Conservation (phyloP, 2,113 vertebrate genomes). For the Meriones unguiculatus region DNA sequence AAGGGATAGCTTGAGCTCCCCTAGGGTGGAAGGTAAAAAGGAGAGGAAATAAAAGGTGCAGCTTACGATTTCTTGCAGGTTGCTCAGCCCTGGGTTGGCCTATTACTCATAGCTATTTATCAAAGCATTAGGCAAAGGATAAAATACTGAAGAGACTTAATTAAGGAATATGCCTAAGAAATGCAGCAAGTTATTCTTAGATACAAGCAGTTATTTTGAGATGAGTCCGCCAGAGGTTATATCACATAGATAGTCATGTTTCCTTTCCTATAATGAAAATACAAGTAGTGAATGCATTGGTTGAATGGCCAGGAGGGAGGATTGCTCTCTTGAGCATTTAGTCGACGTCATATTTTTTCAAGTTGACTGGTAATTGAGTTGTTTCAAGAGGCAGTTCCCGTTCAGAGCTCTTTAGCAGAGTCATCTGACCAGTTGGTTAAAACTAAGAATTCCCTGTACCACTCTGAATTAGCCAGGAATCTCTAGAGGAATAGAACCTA, state of each 20-base stretch:
- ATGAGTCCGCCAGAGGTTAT: not conserved
- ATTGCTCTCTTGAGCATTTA: not conserved
- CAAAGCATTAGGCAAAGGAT: conserved; percentile 47
- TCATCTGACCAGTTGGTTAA: not conserved
- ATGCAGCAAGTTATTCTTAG: conserved; percentile 54
- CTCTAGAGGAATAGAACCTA: not conserved
- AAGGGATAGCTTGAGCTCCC: conserved; percentile 29
- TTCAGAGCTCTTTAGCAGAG: not conserved
- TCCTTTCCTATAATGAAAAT: conserved; percentile 30
- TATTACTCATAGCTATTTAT: conserved; percentile 70
- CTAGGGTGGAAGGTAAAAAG: not conserved
- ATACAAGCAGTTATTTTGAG: conserved; percentile 2
- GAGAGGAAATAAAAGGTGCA: not conserved
- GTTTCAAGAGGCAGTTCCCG: conserved; percentile 13
- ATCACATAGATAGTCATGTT: not conserved
- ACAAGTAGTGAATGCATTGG: not conserved
- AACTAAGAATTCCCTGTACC: not conserved
- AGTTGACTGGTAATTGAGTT: not conserved
- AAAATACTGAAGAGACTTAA: conserved; percentile 67
- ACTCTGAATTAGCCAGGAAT: not conserved
- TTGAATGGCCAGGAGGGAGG: not conserved
- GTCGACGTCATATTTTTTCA: not conserved
- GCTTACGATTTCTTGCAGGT: conserved; percentile 41
- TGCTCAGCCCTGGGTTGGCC: conserved; percentile 38
- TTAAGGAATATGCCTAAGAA: conserved; percentile 61